A percentile compares a stretch with the other conserved stretches of the same genome.
These are phyloP conservation scores for Parthenolecanium corni DNA, from an alignment of 2,888 invertebrate species.

Conservation along the genomic window DNA sequence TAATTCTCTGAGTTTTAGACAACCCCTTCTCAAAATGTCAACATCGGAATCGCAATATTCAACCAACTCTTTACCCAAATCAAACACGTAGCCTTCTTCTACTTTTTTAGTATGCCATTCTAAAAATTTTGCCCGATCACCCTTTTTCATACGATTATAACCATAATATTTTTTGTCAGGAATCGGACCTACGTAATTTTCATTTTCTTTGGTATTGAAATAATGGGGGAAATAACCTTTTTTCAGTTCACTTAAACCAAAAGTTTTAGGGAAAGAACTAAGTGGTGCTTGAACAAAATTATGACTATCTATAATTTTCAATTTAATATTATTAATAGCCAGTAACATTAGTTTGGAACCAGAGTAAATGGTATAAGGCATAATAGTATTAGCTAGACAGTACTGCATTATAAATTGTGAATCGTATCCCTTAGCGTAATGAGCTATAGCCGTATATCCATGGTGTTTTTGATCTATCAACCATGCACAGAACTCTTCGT, in stretches of 20 bases:
- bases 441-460: slow-evolving; percentile 29
- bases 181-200: slow-evolving; percentile 33
- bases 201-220: slow-evolving; percentile 34
- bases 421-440: slow-evolving; percentile 14
- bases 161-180: slow-evolving; percentile 32
- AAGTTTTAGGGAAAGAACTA: slow-evolving; percentile 32
- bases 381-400: slow-evolving; percentile 8
- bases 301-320: slow-evolving; percentile 18
- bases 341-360: slow-evolving; percentile 17
- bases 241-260: slow-evolving; percentile 32
- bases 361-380: slow-evolving; percentile 22
- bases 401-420: slow-evolving; percentile 14
- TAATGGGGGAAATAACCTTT: slow-evolving; percentile 29
- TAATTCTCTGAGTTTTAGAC: slow-evolving; percentile 30
- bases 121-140: slow-evolving; percentile 27
- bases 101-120: slow-evolving; percentile 31
- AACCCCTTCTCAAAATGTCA: slow-evolving; percentile 28
- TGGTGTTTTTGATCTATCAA: slow-evolving; percentile 29
- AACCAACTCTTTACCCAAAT: slow-evolving; percentile 15
- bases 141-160: slow-evolving; percentile 31
- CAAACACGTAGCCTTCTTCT: slow-evolving; percentile 30
- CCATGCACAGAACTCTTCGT: slow-evolving; percentile 2
- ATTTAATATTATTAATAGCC: slow-evolving; percentile 6
- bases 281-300: slow-evolving; percentile 32
- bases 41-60: slow-evolving; percentile 18